A percentile compares a stretch with the other conserved stretches of the same genome.
Conservation (phyloP, 2,888 invertebrate species). For the Mactromeris polynyma region DNA sequence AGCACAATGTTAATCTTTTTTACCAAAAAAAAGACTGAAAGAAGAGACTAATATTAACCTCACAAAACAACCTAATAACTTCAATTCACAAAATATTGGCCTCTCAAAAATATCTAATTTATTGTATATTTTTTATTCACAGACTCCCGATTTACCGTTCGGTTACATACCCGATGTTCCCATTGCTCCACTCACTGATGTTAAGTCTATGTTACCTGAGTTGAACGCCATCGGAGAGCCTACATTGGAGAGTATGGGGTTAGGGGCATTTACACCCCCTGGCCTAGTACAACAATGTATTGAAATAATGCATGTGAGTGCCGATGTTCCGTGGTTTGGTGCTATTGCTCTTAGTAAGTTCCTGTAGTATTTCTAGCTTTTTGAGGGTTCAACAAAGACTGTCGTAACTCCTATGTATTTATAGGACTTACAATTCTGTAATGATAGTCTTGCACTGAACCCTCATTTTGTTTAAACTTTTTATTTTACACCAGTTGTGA, state of each 20-base stretch:
- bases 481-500: too few relatives aligned
- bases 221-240: constrained; percentile 90
- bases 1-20: too few relatives aligned
- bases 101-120: neutral
- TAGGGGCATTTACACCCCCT: constrained; percentile 94
- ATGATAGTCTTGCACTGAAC: too few relatives aligned
- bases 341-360: constrained; percentile 63
- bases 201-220: constrained; percentile 66
- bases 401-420: too few relatives aligned
- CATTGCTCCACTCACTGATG: constrained; percentile 64
- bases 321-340: constrained; percentile 96
- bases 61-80: too few relatives aligned
- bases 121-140: neutral
- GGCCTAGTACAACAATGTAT: constrained; percentile 94
- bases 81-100: too few relatives aligned
- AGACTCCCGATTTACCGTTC: neutral
- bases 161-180: constrained; percentile 71
- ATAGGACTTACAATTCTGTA: too few relatives aligned
- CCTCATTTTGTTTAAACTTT: too few relatives aligned
- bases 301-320: constrained; percentile 93
- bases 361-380: too few relatives aligned
- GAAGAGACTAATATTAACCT: too few relatives aligned
- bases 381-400: too few relatives aligned
- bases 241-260: constrained; percentile 93
- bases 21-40: too few relatives aligned